A percentile compares a stretch with the other conserved stretches of the same genome.
Evolutionary conservation across 2,888 invertebrate species (phyloP).

Genomic region (Drosophila demipolita): DNA sequence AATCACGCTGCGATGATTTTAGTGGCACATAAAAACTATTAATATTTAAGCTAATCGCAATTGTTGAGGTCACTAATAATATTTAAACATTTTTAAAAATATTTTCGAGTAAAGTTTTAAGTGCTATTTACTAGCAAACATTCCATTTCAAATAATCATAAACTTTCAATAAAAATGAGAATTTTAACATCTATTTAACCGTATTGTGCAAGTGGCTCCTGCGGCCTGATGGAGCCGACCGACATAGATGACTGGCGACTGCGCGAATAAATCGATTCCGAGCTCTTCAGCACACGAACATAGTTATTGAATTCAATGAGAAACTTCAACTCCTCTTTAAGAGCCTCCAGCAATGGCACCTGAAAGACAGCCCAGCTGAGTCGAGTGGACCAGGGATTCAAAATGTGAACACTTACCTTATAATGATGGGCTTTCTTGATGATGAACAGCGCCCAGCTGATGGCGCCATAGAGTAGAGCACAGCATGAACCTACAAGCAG

Average conservation of each 20-base stretch:
- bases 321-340: slow-evolving; percentile 90
- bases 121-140: slow-evolving; percentile 29
- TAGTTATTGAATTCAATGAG: slow-evolving; percentile 90
- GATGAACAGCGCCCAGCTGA: slow-evolving; percentile 81
- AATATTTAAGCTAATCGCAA: slow-evolving; percentile 27
- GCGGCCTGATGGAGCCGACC: slow-evolving; percentile 70
- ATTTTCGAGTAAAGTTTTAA: slow-evolving; percentile 7
- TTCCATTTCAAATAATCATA: slow-evolving; percentile 51
- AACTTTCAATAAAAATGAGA: slow-evolving; percentile 46
- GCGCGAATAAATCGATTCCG: slow-evolving; percentile 82
- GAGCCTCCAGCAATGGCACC: slow-evolving; percentile 88
- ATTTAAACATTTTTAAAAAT: slow-evolving; percentile 3
- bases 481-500: slow-evolving; percentile 85
- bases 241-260: slow-evolving; percentile 82
- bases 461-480: slow-evolving; percentile 80
- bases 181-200: slow-evolving; percentile 40
- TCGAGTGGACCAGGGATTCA: background rate
- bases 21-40: slow-evolving; percentile 39
- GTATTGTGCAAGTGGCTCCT: slow-evolving; percentile 35
- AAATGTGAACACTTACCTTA: slow-evolving; percentile 66
- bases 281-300: slow-evolving; percentile 88
- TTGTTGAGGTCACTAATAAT: slow-evolving; percentile 5
- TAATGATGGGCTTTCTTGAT: slow-evolving; percentile 77
- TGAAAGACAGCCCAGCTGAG: slow-evolving; percentile 78
- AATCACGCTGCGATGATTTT: slow-evolving; percentile 17